Conservation (phyloP, 2,888 invertebrate genomes). For the Poecilus cupreus region DNA sequence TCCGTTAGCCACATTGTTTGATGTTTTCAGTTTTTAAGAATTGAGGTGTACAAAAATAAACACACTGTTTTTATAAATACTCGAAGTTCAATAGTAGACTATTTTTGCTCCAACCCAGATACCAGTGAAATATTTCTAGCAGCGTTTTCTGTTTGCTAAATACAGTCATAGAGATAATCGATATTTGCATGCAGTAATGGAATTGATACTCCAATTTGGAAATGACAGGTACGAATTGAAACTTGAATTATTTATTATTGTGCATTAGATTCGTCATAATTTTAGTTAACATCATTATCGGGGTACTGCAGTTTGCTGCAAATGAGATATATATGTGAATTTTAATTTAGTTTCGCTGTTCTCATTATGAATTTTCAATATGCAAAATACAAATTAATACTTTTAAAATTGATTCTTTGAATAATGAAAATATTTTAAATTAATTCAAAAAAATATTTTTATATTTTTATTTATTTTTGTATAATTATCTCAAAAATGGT, state of each 20-base stretch:
- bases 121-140: not conserved
- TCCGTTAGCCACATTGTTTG: slow-evolving; percentile 25
- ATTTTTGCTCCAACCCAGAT: slow-evolving; percentile 23
- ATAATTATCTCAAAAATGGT: too few relatives aligned
- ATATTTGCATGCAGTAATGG: not conserved
- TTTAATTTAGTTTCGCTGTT: too few relatives aligned
- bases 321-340: too few relatives aligned
- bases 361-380: too few relatives aligned
- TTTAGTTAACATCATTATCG: not conserved
- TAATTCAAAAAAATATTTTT: too few relatives aligned
- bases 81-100: slow-evolving; percentile 37
- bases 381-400: too few relatives aligned
- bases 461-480: too few relatives aligned
- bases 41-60: slow-evolving; percentile 15
- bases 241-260: not conserved
- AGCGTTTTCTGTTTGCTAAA: not conserved
- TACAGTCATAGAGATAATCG: not conserved
- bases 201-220: not conserved
- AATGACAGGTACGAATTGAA: not conserved
- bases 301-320: too few relatives aligned
- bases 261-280: not conserved
- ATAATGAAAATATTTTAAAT: too few relatives aligned
- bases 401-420: too few relatives aligned
- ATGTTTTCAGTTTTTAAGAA: slow-evolving; percentile 38
- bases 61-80: slow-evolving; percentile 21